Conservation (phyloP, 2,888 invertebrate species). For the Drosophila putrida region DNA sequence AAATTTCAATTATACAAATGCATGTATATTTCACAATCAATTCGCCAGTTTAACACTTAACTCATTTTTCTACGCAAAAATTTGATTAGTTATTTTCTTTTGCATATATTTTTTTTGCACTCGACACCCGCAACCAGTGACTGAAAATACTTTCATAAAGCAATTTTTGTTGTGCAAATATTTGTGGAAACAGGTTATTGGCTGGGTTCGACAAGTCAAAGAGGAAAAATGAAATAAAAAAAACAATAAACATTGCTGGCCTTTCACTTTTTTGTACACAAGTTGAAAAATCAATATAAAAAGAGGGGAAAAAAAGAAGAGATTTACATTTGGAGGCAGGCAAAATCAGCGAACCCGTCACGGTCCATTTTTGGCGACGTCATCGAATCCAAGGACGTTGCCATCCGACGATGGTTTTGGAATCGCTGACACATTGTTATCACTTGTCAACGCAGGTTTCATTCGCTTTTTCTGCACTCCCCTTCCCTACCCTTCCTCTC, state of each 20-base stretch:
- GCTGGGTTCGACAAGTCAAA: constrained; percentile 53
- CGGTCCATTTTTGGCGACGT: constrained; percentile 54
- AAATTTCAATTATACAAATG: not conserved
- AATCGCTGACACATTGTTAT: constrained; percentile 79
- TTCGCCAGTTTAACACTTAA: not conserved
- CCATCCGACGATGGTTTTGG: constrained; percentile 12
- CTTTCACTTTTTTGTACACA: constrained; percentile 67
- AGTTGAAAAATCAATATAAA: constrained; percentile 49
- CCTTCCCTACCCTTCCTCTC: not conserved
- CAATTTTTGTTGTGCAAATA: constrained; percentile 51
- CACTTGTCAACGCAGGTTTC: constrained; percentile 69
- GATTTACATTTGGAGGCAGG: constrained; percentile 20
- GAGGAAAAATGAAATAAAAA: constrained; percentile 23
- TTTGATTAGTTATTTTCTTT: constrained; percentile 21
- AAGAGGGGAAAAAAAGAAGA: constrained; percentile 9
- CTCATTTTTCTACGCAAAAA: constrained; percentile 22
- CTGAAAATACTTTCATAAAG: constrained; percentile 42
- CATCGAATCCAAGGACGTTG: constrained; percentile 73
- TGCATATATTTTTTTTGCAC: not conserved
- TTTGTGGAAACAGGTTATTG: constrained; percentile 64
- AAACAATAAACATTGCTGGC: constrained; percentile 38
- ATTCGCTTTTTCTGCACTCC: not conserved
- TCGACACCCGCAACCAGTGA: constrained; percentile 34
- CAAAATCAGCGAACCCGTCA: constrained; percentile 25
- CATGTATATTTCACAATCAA: not conserved